Base-by-base conservation (phyloP, 2,113 vertebrate genomes). In the Syngnathoides biaculeatus region DNA sequence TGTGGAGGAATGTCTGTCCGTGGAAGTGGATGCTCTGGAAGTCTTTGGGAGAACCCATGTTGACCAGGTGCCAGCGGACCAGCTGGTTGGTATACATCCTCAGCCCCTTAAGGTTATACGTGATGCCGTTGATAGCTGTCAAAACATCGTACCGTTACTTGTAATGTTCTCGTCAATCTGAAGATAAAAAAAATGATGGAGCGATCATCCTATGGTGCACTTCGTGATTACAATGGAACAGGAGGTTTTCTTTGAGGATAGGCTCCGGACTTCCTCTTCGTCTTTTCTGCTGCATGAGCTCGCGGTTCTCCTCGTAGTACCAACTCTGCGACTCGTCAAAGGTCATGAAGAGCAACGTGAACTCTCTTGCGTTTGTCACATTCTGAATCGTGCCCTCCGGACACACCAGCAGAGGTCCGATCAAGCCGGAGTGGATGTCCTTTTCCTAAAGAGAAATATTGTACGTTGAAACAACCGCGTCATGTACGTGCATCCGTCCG, bases 291-390 rank as follows among this genome's bases (percentile, higher is more conserved):
- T 84, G 79, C 65, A 93, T 74, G 2, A 26, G 83, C 66, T 90
- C 87, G 15, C 63, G 63, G 77, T 87, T 91, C 60, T 87, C 89
- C 38, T 94, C 80, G 1, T 93, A 95, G 86, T 98, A 97, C 97
- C 96, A 99, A 74, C 96, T 98, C 88, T 94, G 94, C 24, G 94
- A 94, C 87, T 99, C 97, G 74, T 98, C 95, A 74, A 98, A 98
- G 24, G 88, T 91, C 95, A 96, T 98, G 73, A 99, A 99, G 26
- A 98, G 93, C 61, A 98, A 74, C 53, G 92, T 82, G 24, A 98
- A 97, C 70, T 98, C 95, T 64, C 92, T 88, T 39, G 47, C 82
- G 27, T 89, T 53, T 12, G 63, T 0, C 4, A 69, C 43, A 8
- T 38, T 79, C 10, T 82, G 71, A 70, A 97, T 89, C 8, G 91